A percentile compares a stretch with the other conserved stretches of the same genome.
Evolutionary conservation across 2,797 vertebrate genomes (phyloP).

Genomic region (Chiloscyllium punctatum): DNA sequence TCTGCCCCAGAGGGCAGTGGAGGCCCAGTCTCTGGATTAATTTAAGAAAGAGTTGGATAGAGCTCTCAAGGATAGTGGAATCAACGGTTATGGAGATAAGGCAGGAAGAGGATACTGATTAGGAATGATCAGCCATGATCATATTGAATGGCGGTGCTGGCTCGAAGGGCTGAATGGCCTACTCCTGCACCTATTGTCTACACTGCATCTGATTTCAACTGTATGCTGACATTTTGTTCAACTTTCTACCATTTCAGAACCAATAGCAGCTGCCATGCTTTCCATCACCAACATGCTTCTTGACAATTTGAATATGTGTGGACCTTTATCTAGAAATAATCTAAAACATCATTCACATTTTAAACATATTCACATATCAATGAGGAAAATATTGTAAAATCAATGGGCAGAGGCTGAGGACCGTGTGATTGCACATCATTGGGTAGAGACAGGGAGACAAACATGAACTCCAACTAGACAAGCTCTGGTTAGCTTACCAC

Average conservation of each 20-base stretch:
- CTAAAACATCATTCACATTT: neutral
- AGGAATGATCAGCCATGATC: no score
- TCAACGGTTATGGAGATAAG: no score
- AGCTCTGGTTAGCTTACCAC: slow-evolving; percentile 60
- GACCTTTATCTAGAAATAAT: neutral
- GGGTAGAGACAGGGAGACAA: neutral
- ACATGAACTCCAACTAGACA: neutral
- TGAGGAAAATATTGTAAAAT: neutral
- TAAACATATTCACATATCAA: neutral
- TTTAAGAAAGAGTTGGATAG: no score
- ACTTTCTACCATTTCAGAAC: neutral
- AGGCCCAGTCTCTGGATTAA: no score
- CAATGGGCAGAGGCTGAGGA: neutral
- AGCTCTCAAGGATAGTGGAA: no score
- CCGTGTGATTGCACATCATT: neutral
- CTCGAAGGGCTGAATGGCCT: no score
- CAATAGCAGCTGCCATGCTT: neutral
- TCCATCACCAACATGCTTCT: neutral
- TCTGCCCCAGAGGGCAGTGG: no score
- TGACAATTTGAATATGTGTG: neutral
- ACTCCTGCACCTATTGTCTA: no score
- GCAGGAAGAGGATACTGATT: no score
- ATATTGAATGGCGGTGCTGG: no score
- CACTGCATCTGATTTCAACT: neutral
- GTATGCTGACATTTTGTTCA: no score